phyloP scores from a whole-genome alignment of 2,113 vertebrate species.

The Mus pahari region DNA sequence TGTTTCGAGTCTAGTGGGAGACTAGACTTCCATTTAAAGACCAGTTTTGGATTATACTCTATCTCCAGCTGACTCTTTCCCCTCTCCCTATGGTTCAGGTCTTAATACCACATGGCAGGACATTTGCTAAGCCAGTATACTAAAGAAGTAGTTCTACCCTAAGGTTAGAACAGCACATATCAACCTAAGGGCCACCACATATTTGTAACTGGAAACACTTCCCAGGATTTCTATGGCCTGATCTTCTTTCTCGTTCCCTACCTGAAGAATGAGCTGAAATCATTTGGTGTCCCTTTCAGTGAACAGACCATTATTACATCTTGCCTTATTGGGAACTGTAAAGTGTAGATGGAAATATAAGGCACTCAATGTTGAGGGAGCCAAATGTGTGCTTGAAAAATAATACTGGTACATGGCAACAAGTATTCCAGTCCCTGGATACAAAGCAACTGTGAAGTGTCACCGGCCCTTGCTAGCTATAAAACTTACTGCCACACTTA shows the following conservation, averaged over 20 bases:
- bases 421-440: background rate
- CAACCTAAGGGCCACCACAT: background rate
- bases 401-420: background rate
- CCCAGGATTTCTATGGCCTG: background rate
- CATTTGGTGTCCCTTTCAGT: background rate
- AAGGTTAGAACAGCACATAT: background rate
- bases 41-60: background rate
- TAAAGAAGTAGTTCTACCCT: background rate
- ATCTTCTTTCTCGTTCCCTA: background rate
- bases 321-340: background rate
- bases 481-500: background rate
- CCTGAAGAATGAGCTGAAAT: slow-evolving; percentile 7
- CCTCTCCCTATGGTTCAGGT: background rate
- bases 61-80: background rate
- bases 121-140: slow-evolving; percentile 30
- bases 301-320: background rate
- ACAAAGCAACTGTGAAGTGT: background rate
- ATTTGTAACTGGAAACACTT: background rate
- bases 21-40: background rate
- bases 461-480: background rate
- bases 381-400: background rate
- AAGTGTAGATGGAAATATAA: background rate
- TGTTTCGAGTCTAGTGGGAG: background rate
- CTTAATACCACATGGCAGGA: background rate
- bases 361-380: background rate